phyloP scores from a whole-genome alignment of 2,888 invertebrate species.

The Diaprepes abbreviatus region DNA sequence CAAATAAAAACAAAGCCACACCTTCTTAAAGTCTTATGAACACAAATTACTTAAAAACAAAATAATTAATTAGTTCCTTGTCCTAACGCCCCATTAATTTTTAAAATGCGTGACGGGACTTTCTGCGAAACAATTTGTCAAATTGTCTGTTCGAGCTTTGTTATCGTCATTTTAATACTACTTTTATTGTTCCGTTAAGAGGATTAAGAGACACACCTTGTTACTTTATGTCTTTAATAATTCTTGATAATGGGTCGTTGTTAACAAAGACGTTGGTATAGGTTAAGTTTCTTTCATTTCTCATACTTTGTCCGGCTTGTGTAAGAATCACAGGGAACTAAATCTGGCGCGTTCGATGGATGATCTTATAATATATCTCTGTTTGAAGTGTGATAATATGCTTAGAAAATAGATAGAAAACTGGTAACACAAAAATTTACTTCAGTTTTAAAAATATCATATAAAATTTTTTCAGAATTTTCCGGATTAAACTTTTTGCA shows the following conservation, averaged over 20 bases:
- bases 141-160: conserved; percentile 14
- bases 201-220: conserved; percentile 21
- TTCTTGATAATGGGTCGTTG: background rate
- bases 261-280: background rate
- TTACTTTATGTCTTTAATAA: conserved; percentile 14
- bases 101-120: conserved; percentile 8
- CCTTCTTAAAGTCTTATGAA: background rate
- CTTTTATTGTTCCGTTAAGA: conserved; percentile 29
- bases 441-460: no score
- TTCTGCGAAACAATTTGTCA: conserved; percentile 33
- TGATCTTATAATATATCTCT: no score
- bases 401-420: no score
- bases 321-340: background rate
- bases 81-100: conserved; percentile 17
- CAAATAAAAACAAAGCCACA: background rate
- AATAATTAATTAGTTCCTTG: conserved; percentile 23
- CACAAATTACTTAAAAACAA: conserved; percentile 16
- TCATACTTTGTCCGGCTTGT: background rate
- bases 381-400: no score
- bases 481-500: no score
- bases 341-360: background rate
- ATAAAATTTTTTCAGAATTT: no score
- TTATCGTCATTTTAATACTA: conserved; percentile 19
- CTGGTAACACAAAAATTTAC: no score
- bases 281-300: background rate